A percentile compares a stretch with the other conserved stretches of the same genome.
These are phyloP conservation scores for Vanessa cardui DNA, from an alignment of 2,888 invertebrate species.

Conservation along the genomic window DNA sequence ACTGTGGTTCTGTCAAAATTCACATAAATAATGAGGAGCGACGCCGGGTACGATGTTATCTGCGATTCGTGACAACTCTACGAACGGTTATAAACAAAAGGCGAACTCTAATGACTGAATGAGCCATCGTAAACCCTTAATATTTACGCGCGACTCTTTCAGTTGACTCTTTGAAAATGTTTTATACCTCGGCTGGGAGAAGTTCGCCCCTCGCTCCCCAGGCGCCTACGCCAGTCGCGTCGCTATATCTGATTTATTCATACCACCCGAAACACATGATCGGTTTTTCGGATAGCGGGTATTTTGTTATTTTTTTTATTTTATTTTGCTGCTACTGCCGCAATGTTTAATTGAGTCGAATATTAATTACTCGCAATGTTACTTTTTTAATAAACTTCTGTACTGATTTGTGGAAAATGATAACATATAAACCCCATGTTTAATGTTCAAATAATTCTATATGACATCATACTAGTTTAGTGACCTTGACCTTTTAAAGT, in stretches of 20 bases:
- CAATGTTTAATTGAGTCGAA: constrained; percentile 53
- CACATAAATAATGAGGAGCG: constrained; percentile 77
- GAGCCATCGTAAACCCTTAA: constrained; percentile 77
- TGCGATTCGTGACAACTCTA: constrained; percentile 63
- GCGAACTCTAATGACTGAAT: constrained; percentile 77
- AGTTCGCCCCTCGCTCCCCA: constrained; percentile 59
- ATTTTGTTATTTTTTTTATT: constrained; percentile 52
- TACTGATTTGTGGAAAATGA: constrained; percentile 11
- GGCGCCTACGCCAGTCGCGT: constrained; percentile 70
- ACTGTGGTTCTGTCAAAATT: constrained; percentile 74
- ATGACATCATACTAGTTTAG: not conserved
- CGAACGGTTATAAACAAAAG: constrained; percentile 77
- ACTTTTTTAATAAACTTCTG: constrained; percentile 42
- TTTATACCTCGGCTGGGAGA: constrained; percentile 71
- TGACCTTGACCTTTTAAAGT: constrained; percentile 3
- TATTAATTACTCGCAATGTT: constrained; percentile 45
- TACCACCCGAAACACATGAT: constrained; percentile 79
- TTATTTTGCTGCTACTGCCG: constrained; percentile 57
- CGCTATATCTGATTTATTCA: constrained; percentile 80
- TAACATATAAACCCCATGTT: not conserved
- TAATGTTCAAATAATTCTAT: too few relatives aligned
- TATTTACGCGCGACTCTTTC: constrained; percentile 78
- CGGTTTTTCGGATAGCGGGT: constrained; percentile 65
- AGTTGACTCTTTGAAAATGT: constrained; percentile 75
- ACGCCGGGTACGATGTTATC: constrained; percentile 72